Evolutionary conservation across 1,140 invertebrate genomes (phyloP).

Genomic region (Adelges cooleyi): DNA sequence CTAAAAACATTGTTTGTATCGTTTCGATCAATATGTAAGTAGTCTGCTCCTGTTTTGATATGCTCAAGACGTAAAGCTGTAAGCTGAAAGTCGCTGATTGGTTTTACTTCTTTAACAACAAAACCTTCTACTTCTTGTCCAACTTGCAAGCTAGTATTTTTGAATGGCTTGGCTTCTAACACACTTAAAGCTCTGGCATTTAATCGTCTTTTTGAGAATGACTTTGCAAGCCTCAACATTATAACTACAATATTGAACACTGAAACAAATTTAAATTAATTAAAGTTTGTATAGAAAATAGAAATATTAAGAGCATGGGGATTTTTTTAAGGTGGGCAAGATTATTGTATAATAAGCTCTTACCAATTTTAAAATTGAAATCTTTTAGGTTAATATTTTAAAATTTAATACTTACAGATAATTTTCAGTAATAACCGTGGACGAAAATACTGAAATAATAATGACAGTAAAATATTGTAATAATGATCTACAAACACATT

Average conservation of each 20-base stretch:
- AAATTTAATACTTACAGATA: no score
- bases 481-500: no score
- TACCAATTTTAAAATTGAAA: no score
- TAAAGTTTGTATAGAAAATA: no score
- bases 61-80: conserved; percentile 67
- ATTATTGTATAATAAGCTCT: no score
- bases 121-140: conserved; percentile 35
- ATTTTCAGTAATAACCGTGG: no score
- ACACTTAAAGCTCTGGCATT: background rate
- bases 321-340: no score
- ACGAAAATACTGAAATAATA: no score
- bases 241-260: background rate
- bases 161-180: background rate
- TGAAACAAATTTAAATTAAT: background rate
- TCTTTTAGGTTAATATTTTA: no score
- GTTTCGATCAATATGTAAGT: conserved; percentile 76
- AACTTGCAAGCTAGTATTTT: background rate
- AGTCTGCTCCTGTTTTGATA: conserved; percentile 67
- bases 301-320: background rate
- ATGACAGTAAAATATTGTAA: no score
- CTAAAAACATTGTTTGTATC: conserved; percentile 87
- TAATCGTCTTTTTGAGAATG: background rate
- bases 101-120: conserved; percentile 33
- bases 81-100: conserved; percentile 62
- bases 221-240: conserved; percentile 4